Evolutionary conservation across 2,888 invertebrate species (phyloP).

Genomic region (Strigamia crassipes): DNA sequence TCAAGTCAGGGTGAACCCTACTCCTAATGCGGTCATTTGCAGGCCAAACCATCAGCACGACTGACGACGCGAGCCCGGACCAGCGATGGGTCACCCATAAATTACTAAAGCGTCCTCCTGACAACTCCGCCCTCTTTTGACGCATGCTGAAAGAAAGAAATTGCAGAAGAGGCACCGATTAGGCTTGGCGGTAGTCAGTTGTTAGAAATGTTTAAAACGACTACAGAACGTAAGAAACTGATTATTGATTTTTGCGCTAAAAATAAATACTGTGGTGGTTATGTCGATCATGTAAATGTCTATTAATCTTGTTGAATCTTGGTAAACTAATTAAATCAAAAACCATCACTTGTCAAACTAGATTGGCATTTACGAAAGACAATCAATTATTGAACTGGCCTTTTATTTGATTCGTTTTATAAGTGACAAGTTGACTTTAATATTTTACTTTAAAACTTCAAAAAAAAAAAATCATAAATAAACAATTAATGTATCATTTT

Average conservation of each 20-base stretch:
- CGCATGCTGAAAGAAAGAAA: not conserved
- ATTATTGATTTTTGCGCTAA: not conserved
- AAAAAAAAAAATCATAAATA: not conserved
- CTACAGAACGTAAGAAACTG: not conserved
- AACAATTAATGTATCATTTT: not conserved
- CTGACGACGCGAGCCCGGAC: slow-evolving; percentile 16
- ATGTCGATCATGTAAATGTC: slow-evolving; percentile 13
- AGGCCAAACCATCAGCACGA: slow-evolving; percentile 11
- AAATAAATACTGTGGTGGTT: not conserved
- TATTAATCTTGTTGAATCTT: not conserved
- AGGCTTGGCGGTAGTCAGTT: not conserved
- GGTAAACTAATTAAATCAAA: not conserved
- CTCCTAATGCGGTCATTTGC: slow-evolving; percentile 21
- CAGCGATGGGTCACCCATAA: slow-evolving; percentile 21
- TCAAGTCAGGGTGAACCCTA: slow-evolving; percentile 21
- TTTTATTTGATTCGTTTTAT: not conserved
- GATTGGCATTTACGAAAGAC: slow-evolving; percentile 3
- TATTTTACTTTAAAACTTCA: not conserved
- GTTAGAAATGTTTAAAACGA: not conserved
- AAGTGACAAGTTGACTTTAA: slow-evolving; percentile 10
- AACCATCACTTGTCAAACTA: not conserved
- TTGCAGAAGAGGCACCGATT: not conserved
- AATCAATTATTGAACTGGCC: slow-evolving; percentile 3
- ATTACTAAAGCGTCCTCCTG: not conserved
- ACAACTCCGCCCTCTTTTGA: slow-evolving; percentile 16